These are phyloP conservation scores for Pitta sordida DNA, from an alignment of 2,113 vertebrate genomes.

Conservation along the genomic window DNA sequence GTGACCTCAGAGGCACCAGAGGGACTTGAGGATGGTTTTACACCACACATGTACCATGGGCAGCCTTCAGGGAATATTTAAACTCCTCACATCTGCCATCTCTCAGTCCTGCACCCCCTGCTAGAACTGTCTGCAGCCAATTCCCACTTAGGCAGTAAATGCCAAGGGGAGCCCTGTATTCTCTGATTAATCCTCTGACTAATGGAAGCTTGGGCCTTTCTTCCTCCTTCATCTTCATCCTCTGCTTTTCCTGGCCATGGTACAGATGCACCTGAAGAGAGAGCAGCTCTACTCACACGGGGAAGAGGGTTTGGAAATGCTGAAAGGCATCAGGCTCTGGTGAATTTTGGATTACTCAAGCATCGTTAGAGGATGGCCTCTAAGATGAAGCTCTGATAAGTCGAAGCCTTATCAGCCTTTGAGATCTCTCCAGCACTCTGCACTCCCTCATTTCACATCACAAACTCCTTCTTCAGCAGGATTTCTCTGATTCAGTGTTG, in stretches of 20 bases:
- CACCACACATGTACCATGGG: rapidly evolving
- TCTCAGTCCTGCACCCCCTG: not conserved
- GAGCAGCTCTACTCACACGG: not conserved
- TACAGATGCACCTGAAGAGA: not conserved
- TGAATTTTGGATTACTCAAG: not conserved
- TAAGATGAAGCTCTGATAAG: not conserved
- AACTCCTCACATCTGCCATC: not conserved
- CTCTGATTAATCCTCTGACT: not conserved
- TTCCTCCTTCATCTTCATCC: not conserved
- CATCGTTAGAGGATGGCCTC: not conserved
- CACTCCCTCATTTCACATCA: not conserved
- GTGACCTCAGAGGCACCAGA: not conserved
- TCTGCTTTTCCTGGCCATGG: not conserved
- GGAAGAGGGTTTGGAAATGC: not conserved
- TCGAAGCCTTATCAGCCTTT: not conserved
- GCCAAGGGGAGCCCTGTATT: not conserved
- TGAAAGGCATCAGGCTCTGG: not conserved
- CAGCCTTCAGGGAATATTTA: not conserved
- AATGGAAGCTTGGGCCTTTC: not conserved
- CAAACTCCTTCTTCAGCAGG: not conserved
- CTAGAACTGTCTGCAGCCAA: not conserved
- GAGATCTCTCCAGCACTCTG: not conserved
- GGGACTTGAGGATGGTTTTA: rapidly evolving
- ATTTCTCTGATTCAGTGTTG: not conserved
- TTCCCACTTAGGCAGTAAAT: not conserved